These are phyloP conservation scores for Pseudorhombus dupliciocellatus DNA, from an alignment of 2,113 vertebrate genomes.

Conservation along the genomic window DNA sequence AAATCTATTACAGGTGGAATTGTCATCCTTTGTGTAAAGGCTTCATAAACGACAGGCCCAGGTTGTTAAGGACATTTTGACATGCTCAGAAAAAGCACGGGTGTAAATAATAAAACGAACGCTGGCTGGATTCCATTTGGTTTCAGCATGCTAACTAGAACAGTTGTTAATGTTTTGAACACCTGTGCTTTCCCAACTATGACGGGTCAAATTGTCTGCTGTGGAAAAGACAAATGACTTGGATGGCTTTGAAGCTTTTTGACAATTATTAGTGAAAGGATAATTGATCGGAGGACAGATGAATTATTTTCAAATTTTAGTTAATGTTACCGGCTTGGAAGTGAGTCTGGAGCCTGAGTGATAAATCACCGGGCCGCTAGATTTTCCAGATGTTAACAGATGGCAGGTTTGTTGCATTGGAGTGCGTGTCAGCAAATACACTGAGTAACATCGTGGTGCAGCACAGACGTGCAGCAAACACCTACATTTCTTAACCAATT, in stretches of 20 bases:
- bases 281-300: background rate
- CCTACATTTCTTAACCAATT: no score
- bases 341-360: background rate
- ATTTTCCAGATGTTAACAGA: background rate
- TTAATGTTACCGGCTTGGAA: background rate
- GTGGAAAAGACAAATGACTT: background rate
- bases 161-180: background rate
- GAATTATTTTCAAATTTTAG: background rate
- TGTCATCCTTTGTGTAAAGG: slow-evolving; percentile 17
- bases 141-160: background rate
- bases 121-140: background rate
- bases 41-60: background rate
- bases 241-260: background rate
- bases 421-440: background rate
- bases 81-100: background rate
- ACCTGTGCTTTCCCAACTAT: background rate
- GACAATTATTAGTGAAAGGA: background rate
- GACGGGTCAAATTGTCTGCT: background rate
- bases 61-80: background rate
- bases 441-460: background rate
- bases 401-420: background rate
- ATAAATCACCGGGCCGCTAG: background rate
- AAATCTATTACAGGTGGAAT: slow-evolving; percentile 53
- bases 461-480: background rate
- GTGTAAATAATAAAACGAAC: slow-evolving; percentile 3